phyloP scores from a whole-genome alignment of 2,797 vertebrate species.

The Myoxocephalus aenaeus region DNA sequence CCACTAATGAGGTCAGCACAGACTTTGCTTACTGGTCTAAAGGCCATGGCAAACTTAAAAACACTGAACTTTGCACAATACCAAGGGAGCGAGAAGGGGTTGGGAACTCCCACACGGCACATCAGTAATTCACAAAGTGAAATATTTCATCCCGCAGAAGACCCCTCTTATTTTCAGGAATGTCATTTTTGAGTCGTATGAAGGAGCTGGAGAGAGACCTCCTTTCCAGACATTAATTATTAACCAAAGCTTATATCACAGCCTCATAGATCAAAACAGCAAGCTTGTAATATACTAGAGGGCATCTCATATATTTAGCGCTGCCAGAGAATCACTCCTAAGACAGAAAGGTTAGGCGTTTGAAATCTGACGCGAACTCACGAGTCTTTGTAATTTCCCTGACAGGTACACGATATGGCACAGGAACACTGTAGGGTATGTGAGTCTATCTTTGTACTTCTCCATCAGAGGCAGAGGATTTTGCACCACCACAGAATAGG shows the following conservation, averaged over 20 bases:
- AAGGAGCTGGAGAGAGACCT: constrained; percentile 74
- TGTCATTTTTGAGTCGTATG: constrained; percentile 76
- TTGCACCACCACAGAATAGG: constrained; percentile 79
- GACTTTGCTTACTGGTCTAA: constrained; percentile 61
- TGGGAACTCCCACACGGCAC: constrained; percentile 74
- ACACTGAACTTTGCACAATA: constrained; percentile 73
- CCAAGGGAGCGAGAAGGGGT: constrained; percentile 54
- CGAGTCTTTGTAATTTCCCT: constrained; percentile 80
- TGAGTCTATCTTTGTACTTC: constrained; percentile 80
- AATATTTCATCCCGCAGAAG: constrained; percentile 73
- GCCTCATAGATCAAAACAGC: constrained; percentile 82
- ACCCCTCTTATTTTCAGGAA: constrained; percentile 82
- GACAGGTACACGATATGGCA: constrained; percentile 81
- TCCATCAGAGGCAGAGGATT: constrained; percentile 76
- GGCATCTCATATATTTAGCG: constrained; percentile 82
- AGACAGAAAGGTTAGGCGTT: constrained; percentile 79
- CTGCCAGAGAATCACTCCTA: constrained; percentile 77
- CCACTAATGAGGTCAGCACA: constrained; percentile 76
- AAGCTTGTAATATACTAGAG: constrained; percentile 78
- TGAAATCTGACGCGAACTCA: constrained; percentile 76
- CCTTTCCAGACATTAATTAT: constrained; percentile 82
- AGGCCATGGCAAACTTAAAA: constrained; percentile 72
- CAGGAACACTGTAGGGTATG: constrained; percentile 81
- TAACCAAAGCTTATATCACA: constrained; percentile 83
- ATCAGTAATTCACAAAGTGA: constrained; percentile 83